Conservation (phyloP, 2,888 invertebrate genomes). For the Argyresthia albistria region DNA sequence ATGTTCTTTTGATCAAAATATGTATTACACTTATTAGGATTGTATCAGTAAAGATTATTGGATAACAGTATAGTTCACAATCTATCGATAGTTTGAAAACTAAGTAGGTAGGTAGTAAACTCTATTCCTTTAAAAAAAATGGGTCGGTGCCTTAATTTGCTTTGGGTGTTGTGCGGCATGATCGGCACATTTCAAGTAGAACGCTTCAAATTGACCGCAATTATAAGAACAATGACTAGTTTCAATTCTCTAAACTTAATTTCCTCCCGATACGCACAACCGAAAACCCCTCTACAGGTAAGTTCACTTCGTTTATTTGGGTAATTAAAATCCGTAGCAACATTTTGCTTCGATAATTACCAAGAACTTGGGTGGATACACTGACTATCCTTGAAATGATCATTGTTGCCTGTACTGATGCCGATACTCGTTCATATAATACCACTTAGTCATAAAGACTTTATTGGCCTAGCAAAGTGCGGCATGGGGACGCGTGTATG, state of each 20-base stretch:
- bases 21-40: neutral
- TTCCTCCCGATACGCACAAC: constrained; percentile 34
- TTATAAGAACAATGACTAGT: constrained; percentile 70
- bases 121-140: no score
- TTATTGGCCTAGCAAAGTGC: neutral
- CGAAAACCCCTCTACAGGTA: constrained; percentile 36
- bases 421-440: constrained; percentile 24
- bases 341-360: no score
- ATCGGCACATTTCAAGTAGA: constrained; percentile 64
- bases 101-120: no score
- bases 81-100: no score
- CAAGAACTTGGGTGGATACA: no score
- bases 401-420: neutral
- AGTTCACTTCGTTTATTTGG: constrained; percentile 19
- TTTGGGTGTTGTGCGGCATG: constrained; percentile 30
- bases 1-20: neutral
- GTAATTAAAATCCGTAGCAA: neutral
- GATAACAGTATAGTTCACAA: no score
- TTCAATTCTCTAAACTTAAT: constrained; percentile 70
- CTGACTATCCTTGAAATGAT: no score
- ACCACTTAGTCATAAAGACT: constrained; percentile 46
- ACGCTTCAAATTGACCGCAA: constrained; percentile 67
- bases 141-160: neutral
- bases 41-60: neutral
- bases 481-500: neutral